Base-by-base conservation (phyloP, 2,797 vertebrate genomes). In the Pelodytes ibericus region DNA sequence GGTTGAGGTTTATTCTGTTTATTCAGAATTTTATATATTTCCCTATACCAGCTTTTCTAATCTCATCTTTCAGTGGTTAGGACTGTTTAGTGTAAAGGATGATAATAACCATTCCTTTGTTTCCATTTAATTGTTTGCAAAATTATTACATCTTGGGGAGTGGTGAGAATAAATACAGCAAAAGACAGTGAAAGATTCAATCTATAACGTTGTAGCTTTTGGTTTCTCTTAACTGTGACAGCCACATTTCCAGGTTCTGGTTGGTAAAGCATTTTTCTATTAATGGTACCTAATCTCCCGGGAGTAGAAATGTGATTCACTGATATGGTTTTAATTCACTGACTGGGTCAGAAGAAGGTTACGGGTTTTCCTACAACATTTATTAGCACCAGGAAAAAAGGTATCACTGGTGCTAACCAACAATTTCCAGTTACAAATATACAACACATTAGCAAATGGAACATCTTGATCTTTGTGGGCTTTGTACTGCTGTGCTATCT, bases 261-360 rank as follows among this genome's bases (percentile, higher is more conserved):
- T 69, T 71, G 67, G 67, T 76, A 59, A 70, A 57, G 27, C 59
- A 71, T 24, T 71, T 77, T 63, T 71, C 47, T 72, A 65, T 71
- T 72, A 72, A 68, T 25, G 36, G 33, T 71, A 20, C 68, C 51
- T 72, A 65, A 77, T 71, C 75, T 66, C 75, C 33, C 16, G 68
- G 51, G 75, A 49, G 64, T 71, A 56, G 47, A 63, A 77, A 70
- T 70, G 74, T 71, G 70, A 47, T 72, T 72, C 53, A 59, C 27
- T 77, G 75, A 72, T 77, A 77, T 69, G 61, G 68, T 58, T 77
- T 77, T 77, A 77, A 77, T 77, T 77, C 75, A 71, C 75, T 66
- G 75, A 65, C 75, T 72, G 75, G 75, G 75, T 77, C 68, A 77
- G 36, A 65, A 71, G 60, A 77, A 77, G 75, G 75, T 77, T 77